Base-by-base conservation (phyloP, 2,113 vertebrate genomes). In the Tringa solitaria region DNA sequence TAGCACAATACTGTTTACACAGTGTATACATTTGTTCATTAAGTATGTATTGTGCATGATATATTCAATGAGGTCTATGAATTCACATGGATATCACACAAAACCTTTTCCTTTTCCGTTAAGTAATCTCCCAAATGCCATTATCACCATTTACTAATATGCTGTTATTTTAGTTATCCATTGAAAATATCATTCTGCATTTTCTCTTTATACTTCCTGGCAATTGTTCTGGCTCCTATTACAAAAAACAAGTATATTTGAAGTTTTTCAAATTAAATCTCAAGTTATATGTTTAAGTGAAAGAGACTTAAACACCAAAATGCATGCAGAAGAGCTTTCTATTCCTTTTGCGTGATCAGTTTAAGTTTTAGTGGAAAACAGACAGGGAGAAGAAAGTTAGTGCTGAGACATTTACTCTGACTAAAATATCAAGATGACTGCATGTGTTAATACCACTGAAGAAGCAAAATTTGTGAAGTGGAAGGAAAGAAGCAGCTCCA, bases 401-500 rank as follows among this genome's bases (percentile, higher is more conserved):
- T 65, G 50, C 46, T 83, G 95, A 60, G 90, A 95, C 83, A 89
- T 90, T 91, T 68, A 54, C 68, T 76, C 68, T 69, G 63, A 61
- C 83, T 87, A 46, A 84, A 90, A 90, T 2, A 89, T 67, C 0
- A 0, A 90, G 59, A 76, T 70, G n/a, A 80, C 54, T 63, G 86
- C 17, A 21, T 90, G 80, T 77, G 68, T 84, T 95, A 93, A 92
- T 92, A 84, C 16, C 20, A 9, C 1, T 37, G 76, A 93, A 92
- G 46, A 84, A 9, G 46, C 27, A 86, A 86, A 89, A 65, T 86
- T 77, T 57, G 64, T 93, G 91, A 93, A 95, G 86, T 74, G 72
- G 83, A 97, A 95, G 83, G 24, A 70, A 94, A 94, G 73, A 27
- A 54, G 59, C 48, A 90, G 57, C 27, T 94, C 54, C 54, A 21